A percentile compares a stretch with the other conserved stretches of the same genome.
These are phyloP conservation scores for Lasioglossum lativentre DNA, from an alignment of 2,888 invertebrate species.

Conservation along the genomic window DNA sequence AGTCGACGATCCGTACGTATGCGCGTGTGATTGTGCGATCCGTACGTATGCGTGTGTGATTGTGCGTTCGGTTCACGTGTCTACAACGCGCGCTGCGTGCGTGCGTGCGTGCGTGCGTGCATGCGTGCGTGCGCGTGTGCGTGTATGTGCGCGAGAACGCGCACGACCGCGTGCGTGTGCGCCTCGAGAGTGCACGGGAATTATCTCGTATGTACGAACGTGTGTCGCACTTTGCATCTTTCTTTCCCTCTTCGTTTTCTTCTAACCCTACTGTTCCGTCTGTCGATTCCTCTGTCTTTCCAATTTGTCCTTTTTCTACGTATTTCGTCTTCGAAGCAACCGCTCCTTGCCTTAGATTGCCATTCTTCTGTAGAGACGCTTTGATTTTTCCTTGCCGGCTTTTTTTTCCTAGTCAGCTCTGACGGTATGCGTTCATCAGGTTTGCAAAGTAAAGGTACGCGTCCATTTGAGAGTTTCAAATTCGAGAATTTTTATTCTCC, in stretches of 20 bases:
- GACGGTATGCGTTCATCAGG: background rate
- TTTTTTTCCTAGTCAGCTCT: background rate
- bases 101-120: background rate
- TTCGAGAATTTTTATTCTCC: background rate
- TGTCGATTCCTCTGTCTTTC: background rate
- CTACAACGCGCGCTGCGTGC: background rate
- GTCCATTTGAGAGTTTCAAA: background rate
- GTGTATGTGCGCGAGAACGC: slow-evolving; percentile 2
- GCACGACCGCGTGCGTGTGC: background rate
- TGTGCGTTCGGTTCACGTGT: slow-evolving; percentile 13
- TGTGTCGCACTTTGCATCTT: slow-evolving; percentile 45
- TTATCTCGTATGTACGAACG: slow-evolving; percentile 26
- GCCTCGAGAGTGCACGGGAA: background rate
- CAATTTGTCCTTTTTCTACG: background rate
- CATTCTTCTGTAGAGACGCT: slow-evolving; percentile 14
- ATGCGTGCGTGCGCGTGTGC: background rate
- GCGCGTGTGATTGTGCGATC: slow-evolving; percentile 30
- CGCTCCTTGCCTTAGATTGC: background rate
- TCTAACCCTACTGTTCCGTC: background rate
- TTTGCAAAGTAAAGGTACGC: background rate
- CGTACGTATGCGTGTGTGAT: slow-evolving; percentile 10
- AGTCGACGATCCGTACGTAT: slow-evolving; percentile 57
- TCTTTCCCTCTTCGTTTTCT: slow-evolving; percentile 15
- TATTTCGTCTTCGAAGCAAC: background rate
- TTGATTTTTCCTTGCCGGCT: background rate